Evolutionary conservation across 2,113 vertebrate species (phyloP).

Genomic region (Mellivora capensis): DNA sequence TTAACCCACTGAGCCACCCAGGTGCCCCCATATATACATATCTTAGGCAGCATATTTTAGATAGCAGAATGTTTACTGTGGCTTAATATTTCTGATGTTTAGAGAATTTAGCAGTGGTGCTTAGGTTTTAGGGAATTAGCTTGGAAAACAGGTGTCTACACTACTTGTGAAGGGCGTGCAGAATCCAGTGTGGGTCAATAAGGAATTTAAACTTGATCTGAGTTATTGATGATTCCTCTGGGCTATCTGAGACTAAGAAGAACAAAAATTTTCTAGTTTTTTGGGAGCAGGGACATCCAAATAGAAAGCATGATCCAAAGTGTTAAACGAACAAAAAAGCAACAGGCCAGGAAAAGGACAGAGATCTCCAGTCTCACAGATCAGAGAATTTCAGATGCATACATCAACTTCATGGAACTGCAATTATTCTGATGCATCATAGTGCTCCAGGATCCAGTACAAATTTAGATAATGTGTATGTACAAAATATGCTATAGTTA

Average conservation of each 20-base stretch:
- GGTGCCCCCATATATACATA: no score
- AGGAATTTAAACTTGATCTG: neutral
- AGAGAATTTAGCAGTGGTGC: neutral
- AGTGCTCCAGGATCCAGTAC: neutral
- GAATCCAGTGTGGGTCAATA: neutral
- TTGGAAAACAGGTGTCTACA: neutral
- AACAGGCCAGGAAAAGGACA: neutral
- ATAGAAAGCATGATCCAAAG: neutral
- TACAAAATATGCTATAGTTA: neutral
- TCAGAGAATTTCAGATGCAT: neutral
- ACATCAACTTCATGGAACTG: neutral
- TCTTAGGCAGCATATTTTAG: neutral
- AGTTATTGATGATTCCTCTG: neutral
- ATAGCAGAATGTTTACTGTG: neutral
- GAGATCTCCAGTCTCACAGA: neutral
- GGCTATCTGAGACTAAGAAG: neutral
- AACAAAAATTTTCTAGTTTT: neutral
- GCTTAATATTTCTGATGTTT: neutral
- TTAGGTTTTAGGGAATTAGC: neutral
- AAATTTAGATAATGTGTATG: neutral
- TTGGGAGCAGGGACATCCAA: neutral
- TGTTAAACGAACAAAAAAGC: neutral
- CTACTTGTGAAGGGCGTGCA: neutral
- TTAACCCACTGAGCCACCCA: no score
- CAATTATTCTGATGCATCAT: neutral